These are phyloP conservation scores for Muscicapa striata DNA, from an alignment of 2,797 vertebrate genomes.

Conservation along the genomic window DNA sequence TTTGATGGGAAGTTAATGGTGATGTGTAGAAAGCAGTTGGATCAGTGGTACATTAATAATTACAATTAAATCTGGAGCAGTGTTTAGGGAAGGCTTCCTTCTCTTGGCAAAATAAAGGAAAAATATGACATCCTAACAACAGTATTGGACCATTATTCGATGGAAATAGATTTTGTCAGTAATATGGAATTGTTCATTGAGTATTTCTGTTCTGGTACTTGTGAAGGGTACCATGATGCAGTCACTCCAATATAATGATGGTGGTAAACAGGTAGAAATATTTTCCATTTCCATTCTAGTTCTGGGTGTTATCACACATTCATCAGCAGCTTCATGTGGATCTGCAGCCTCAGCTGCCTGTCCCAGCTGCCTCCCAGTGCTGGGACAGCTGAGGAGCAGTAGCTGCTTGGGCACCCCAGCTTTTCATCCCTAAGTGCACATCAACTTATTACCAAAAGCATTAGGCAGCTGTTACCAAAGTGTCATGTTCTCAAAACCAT, in stretches of 20 bases:
- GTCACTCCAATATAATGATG: neutral
- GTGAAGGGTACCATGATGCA: neutral
- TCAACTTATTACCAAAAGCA: neutral
- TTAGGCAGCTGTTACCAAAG: neutral
- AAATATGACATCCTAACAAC: neutral
- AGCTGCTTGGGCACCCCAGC: neutral
- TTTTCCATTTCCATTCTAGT: neutral
- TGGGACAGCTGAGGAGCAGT: neutral
- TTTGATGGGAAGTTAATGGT: neutral
- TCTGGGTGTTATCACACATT: neutral
- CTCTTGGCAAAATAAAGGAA: neutral
- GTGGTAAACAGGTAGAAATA: neutral
- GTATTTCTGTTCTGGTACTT: neutral
- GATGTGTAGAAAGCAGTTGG: neutral
- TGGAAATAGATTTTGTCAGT: neutral
- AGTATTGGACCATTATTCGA: neutral
- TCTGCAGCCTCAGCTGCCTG: neutral
- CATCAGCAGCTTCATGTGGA: neutral
- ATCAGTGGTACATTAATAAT: neutral
- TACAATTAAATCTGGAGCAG: neutral
- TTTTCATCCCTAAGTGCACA: neutral
- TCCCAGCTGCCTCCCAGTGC: fast-evolving
- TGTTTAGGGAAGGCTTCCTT: neutral
- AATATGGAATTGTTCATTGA: neutral
- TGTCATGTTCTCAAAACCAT: neutral